Evolutionary conservation across 1,140 invertebrate genomes (phyloP).

Genomic region (Drosophila tropicalis): DNA sequence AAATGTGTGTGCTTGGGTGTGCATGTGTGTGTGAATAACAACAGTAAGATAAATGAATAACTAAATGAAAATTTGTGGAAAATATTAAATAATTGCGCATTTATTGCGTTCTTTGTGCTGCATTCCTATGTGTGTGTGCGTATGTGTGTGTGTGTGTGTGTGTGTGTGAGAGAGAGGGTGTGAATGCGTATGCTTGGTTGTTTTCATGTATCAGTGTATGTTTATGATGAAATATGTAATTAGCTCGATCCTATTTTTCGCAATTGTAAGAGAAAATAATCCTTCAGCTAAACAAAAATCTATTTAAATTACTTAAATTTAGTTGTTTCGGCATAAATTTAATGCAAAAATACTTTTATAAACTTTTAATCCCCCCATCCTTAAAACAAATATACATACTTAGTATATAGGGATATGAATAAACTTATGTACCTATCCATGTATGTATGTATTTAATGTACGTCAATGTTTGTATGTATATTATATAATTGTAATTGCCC

Average conservation of each 20-base stretch:
- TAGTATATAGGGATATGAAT: background rate
- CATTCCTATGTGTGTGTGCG: background rate
- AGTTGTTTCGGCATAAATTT: background rate
- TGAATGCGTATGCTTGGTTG: conserved; percentile 17
- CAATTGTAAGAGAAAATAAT: background rate
- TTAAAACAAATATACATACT: too few relatives aligned
- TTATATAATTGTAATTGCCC: conserved; percentile 32
- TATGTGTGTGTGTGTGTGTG: conserved; percentile 18
- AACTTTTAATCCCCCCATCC: background rate
- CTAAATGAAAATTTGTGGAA: conserved; percentile 11
- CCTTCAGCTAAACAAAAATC: background rate
- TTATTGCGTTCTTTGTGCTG: conserved; percentile 11
- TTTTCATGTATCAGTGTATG: background rate
- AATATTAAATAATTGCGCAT: conserved; percentile 18
- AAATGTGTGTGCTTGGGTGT: background rate
- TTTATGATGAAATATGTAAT: background rate
- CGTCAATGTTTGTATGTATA: conserved; percentile 20
- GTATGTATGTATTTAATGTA: conserved; percentile 18
- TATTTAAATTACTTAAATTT: conserved; percentile 3
- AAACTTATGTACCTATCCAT: conserved; percentile 10
- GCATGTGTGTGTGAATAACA: background rate
- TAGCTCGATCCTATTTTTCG: background rate
- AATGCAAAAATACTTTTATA: conserved; percentile 1
- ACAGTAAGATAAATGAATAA: background rate
- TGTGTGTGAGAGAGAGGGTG: too few relatives aligned